These are phyloP conservation scores for Rhinolophus ferrumequinum DNA, from an alignment of 2,113 vertebrate species.

Conservation along the genomic window DNA sequence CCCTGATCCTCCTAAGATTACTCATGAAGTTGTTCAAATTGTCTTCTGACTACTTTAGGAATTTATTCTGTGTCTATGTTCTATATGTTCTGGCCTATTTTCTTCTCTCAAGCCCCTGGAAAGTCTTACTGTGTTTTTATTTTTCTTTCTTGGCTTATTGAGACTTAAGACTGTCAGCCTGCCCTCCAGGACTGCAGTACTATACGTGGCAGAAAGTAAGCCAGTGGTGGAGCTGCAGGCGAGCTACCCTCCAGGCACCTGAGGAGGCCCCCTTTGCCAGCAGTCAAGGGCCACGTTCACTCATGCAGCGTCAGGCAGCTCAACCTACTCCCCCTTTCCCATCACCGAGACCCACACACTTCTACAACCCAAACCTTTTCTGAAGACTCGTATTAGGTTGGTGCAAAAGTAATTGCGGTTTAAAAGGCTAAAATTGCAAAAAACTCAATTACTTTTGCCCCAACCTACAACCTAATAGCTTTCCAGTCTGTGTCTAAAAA, in stretches of 20 bases:
- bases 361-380: background rate
- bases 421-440: too few species aligned
- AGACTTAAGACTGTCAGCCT: background rate
- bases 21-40: background rate
- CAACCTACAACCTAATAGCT: background rate
- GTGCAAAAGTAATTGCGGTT: too few species aligned
- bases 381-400: background rate
- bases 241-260: background rate
- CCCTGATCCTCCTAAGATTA: background rate
- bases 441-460: too few species aligned
- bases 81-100: background rate
- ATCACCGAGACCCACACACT: background rate
- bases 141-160: background rate
- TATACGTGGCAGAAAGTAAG: background rate
- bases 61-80: background rate
- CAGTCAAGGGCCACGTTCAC: background rate
- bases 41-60: background rate
- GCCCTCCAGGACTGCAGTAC: background rate
- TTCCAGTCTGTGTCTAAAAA: background rate
- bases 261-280: background rate
- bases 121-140: background rate
- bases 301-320: background rate
- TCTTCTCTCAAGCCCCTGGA: background rate
- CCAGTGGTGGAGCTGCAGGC: background rate
- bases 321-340: background rate